A percentile compares a stretch with the other conserved stretches of the same genome.
Evolutionary conservation across 2,888 invertebrate genomes (phyloP).

Genomic region (Cryptocephalus primarius): DNA sequence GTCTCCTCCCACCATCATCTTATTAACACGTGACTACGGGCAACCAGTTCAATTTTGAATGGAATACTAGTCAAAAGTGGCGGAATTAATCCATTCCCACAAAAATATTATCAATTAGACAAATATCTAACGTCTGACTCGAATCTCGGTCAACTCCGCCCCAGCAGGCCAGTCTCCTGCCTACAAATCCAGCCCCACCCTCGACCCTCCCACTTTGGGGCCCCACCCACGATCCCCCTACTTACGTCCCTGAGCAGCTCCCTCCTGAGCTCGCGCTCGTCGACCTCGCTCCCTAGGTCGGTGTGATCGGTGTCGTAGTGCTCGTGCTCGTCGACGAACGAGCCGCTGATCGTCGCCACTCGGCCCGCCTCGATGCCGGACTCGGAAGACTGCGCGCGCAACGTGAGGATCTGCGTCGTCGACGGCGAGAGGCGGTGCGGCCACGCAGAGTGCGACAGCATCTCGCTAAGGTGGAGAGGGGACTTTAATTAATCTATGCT

Average conservation of each 20-base stretch:
- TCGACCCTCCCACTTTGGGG: background rate
- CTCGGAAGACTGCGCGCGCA: constrained; percentile 40
- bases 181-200: background rate
- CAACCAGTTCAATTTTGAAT: too few species aligned
- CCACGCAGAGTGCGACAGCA: constrained; percentile 37
- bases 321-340: constrained; percentile 47
- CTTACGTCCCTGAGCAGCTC: constrained; percentile 74
- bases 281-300: constrained; percentile 67
- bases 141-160: background rate
- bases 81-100: too few species aligned
- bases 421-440: constrained; percentile 36
- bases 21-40: too few species aligned
- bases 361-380: constrained; percentile 56
- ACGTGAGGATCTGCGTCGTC: constrained; percentile 28
- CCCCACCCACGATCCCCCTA: background rate
- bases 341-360: constrained; percentile 62
- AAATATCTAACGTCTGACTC: too few species aligned
- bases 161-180: background rate
- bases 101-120: too few species aligned
- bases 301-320: constrained; percentile 73
- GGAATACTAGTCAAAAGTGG: too few species aligned
- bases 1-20: too few species aligned
- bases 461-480: constrained; percentile 13
- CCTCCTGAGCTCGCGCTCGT: constrained; percentile 65
- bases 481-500: too few species aligned